Base-by-base conservation (phyloP, 2,113 vertebrate species). In the Heloderma charlesbogerti region DNA sequence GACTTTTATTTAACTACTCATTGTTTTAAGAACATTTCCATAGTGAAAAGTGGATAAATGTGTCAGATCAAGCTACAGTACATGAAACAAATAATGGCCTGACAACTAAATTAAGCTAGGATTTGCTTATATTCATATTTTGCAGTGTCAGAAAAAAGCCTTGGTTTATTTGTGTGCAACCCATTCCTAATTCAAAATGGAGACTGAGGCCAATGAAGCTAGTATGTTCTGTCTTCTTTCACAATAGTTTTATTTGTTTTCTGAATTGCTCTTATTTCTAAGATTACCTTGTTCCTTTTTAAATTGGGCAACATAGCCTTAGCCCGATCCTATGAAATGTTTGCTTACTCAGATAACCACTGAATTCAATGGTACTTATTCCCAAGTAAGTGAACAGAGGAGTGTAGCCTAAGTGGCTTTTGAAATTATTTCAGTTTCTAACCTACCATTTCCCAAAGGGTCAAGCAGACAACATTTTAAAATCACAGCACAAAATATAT, bases 181-280 rank as follows among this genome's bases (percentile, higher is more conserved):
- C 69, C 6, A n/a, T 57, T 89, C 22, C 54, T 77, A 48, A 63
- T 84, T 75, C 71, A 89, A 75, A 89, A 84, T 89, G 81, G 37
- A 84, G 54, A 63, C 8, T 29, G 71, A 77, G 27, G 29, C n/a
- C 51, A 74, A 34, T 43, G 22, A 84, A 25, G 34, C 1, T 16
- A 48, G 31, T 54, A 57, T 72, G 9, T 40, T 82, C n/a, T n/a
- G 15, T 81, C 27, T 80, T 57, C 6, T 81, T 63, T 81, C 4
- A 88, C 60, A 81, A 25, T 37, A 37, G n/a, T 88, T 88, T 1
- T 67, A 31, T 45, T 85, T 86, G 48, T 74, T 86, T 69, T 75
- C 69, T 25, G 4, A 22, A 12, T 37, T 34, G 4, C 8, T 18
- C 31, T 45, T 37, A 57, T 84, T 75, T 77, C 72, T 77, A 48